Conservation (phyloP, 2,113 vertebrate genomes). For the Xiphorhynchus elegans region DNA sequence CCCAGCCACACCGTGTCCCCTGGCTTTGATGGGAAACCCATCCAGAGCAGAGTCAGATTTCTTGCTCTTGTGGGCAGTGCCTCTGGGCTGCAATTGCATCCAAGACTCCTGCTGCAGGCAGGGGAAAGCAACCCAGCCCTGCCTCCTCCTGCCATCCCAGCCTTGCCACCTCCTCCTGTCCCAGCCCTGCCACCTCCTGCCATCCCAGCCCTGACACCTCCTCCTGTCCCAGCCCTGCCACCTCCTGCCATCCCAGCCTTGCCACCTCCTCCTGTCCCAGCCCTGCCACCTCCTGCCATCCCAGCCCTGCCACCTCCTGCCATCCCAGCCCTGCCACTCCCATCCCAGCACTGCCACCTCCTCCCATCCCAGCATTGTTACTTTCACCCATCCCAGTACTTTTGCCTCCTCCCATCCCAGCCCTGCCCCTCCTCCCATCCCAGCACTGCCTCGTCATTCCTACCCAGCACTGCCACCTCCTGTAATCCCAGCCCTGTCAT, state of each 20-base stretch:
- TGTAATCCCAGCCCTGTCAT: background rate
- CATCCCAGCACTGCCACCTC: background rate
- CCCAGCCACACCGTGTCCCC: background rate
- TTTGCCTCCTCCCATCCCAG: background rate
- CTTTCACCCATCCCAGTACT: background rate
- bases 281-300: background rate
- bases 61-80: background rate
- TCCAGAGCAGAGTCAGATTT: background rate
- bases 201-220: background rate
- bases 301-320: no score
- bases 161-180: background rate
- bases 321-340: background rate
- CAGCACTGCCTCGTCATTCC: background rate
- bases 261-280: no score
- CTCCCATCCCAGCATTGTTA: background rate
- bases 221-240: background rate
- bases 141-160: background rate
- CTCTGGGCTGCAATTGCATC: accelerated
- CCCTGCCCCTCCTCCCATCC: background rate
- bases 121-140: background rate
- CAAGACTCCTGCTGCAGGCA: background rate
- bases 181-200: background rate
- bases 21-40: background rate
- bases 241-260: background rate
- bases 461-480: no score